Evolutionary conservation across 1,140 invertebrate species (phyloP), one percentile per base, ranked within the genome.

Genomic region (Lordiphosa collinella): DNA sequence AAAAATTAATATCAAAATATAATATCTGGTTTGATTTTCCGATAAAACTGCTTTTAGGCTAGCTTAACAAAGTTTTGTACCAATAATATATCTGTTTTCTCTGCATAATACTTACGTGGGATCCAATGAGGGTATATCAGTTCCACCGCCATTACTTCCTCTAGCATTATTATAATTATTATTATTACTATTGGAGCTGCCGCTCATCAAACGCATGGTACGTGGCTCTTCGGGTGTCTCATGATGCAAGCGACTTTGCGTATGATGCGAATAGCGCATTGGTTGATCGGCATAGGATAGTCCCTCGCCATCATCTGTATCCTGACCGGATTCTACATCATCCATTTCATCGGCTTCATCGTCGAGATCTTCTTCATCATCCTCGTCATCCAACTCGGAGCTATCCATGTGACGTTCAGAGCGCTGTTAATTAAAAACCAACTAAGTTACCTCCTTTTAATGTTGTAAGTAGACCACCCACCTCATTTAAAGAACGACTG

Each of bases 251-350:
- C 68, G 72, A 49, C 71, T 84, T 8, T 82, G 62, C 0, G 78
- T 78, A 34, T 79, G 85, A 43, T 87, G 84, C 2, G 87, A 49
- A 50, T 88, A 88, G 10, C 72, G 64, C 12, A 56, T 7, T 0
- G 84, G 71, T 22, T 88, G 87, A 67, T 88, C 87, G 35, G 75
- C 67, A 43, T 88, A 88, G 0, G 84, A 74, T 4, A 65, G 8
- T 12, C 70, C 66, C 36, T 75, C 79, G 10, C 67, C 68, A 43
- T 88, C 80, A 18, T 85, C 82, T 1, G 73, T 79, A n/a, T 73
- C 78, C 64, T 75, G 75, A 6, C 68, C 82, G 0, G 78, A 80
- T 47, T 86, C 85, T 10, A 78, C 37, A 51, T 80, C 73, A 40
- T 82, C 85, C 0, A 70, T 38, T 22, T 78, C 79, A 8, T 87